Base-by-base conservation (phyloP, 2,113 vertebrate genomes). In the Brachypodius melanocephalos region DNA sequence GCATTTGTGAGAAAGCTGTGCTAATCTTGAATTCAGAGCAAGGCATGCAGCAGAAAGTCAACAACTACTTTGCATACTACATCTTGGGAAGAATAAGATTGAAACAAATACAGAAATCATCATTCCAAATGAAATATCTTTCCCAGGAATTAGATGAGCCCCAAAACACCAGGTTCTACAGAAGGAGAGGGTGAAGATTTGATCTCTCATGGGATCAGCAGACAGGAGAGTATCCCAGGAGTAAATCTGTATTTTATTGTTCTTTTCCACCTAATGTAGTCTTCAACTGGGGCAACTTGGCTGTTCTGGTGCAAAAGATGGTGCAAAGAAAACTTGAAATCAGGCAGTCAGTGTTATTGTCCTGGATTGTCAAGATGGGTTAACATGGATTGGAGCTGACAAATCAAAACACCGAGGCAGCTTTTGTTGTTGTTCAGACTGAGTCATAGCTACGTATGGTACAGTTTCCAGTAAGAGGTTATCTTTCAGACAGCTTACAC, bases 391-490 rank as follows among this genome's bases (percentile, higher is more conserved):
- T 2, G 3, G 31, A 89, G 25, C 18, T 26, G 22, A 65, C 9
- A 32, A 63, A 58, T 45, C 36, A 91, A 84, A 97, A 90, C 65
- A 74, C 13, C 0, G 0, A 80, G 52, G 34, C 3, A 31, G 52
- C 25, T 94, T 91, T 74, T 97, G 38, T 65, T 93, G 10, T 49
- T 85, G 83, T 91, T 43, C 63, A 74, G 54, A 29, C 46, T 93
- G 82, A 96, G 54, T 95, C 82, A 92, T 86, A 86, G 49, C 49
- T 84, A 51, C 19, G 55, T 40, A 79, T 38, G 10, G 43, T 54
- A 40, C 51, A 14, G 26, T 94, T 97, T 95, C 85, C 92, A 88
- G 90, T 66, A 94, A 96, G 55, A 80, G 18, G 36, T 73, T 90
- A 46, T 77, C 67, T 74, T 80, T 94, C 83, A 88, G 46, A 21